A percentile compares a stretch with the other conserved stretches of the same genome.
Evolutionary conservation across 2,888 invertebrate species (phyloP).

Genomic region (Metallyticus violacea): DNA sequence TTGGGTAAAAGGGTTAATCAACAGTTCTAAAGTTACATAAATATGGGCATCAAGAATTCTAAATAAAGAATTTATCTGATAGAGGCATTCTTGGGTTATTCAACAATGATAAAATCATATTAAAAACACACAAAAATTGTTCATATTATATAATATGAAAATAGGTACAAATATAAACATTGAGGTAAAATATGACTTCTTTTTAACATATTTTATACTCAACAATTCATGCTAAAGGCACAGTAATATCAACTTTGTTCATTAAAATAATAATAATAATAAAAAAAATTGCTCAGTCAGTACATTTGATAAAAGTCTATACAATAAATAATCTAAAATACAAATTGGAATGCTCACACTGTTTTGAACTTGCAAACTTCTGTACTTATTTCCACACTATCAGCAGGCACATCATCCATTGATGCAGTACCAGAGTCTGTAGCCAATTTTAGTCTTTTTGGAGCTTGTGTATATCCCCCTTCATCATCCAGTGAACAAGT

Average conservation of each 20-base stretch:
- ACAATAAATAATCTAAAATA: background rate
- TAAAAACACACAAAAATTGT: background rate
- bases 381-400: background rate
- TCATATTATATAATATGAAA: background rate
- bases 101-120: background rate
- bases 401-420: background rate
- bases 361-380: background rate
- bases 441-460: background rate
- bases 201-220: background rate
- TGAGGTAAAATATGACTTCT: background rate
- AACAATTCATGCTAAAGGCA: background rate
- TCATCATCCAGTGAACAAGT: background rate
- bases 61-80: too few species aligned
- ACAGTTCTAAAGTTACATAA: too few species aligned
- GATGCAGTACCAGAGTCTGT: background rate
- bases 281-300: too few species aligned
- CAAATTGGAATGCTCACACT: background rate
- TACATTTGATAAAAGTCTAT: background rate
- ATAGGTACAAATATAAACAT: background rate
- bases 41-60: too few species aligned
- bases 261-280: background rate
- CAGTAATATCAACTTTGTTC: background rate
- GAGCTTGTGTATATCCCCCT: background rate
- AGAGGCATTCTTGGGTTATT: too few species aligned
- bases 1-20: too few species aligned